A percentile compares a stretch with the other conserved stretches of the same genome.
Conservation (phyloP, 2,797 vertebrate genomes). For the Perodicticus potto region DNA sequence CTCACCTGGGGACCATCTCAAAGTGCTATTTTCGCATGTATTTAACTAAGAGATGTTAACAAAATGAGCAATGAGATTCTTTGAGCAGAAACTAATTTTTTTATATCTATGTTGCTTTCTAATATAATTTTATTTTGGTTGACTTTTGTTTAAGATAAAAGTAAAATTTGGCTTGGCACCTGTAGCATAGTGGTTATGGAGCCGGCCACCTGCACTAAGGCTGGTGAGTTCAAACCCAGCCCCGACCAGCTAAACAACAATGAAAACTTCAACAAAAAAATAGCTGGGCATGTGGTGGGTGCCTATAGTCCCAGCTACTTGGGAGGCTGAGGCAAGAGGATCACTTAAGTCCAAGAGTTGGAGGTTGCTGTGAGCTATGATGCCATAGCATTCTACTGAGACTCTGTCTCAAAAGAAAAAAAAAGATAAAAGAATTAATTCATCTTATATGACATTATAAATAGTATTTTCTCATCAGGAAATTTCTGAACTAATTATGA, state of each 20-base stretch:
- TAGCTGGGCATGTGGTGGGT: no score
- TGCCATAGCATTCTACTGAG: no score
- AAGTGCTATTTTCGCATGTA: not conserved
- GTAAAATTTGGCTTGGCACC: not conserved
- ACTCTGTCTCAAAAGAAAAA: no score
- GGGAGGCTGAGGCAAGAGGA: no score
- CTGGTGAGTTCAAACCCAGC: no score
- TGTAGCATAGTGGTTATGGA: no score
- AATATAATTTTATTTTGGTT: conserved; percentile 35
- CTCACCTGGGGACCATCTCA: not conserved
- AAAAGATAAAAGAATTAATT: not conserved
- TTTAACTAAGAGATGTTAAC: conserved; percentile 1
- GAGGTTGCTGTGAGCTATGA: no score
- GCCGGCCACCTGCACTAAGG: no score
- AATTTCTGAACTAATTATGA: conserved; percentile 29
- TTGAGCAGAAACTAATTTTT: not conserved
- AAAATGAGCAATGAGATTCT: conserved; percentile 4
- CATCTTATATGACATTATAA: conserved; percentile 6
- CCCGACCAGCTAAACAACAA: no score
- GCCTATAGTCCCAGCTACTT: no score
- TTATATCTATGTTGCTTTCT: conserved; percentile 4
- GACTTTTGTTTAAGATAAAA: conserved; percentile 21
- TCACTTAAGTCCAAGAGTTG: no score
- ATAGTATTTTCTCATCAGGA: not conserved
- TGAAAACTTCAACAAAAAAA: no score